These are phyloP conservation scores for Aulostomus chinensis DNA, from an alignment of 2,797 vertebrate genomes.

Conservation along the genomic window DNA sequence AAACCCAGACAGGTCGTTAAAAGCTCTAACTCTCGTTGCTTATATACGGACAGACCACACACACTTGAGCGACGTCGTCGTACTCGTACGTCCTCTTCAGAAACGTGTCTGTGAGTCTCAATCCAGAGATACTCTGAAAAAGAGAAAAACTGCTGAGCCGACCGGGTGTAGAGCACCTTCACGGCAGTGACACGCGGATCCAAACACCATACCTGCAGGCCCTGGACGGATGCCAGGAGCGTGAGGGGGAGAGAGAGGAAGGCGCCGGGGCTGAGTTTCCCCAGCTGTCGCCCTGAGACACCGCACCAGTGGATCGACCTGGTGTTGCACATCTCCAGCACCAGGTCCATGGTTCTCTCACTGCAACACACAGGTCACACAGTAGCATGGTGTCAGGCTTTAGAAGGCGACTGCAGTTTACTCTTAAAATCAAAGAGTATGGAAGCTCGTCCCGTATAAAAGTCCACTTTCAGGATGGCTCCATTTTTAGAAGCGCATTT, in stretches of 20 bases:
- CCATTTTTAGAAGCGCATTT: too few species aligned
- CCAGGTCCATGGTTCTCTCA: conserved; percentile 97
- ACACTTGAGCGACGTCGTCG: conserved; percentile 97
- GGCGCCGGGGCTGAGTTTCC: conserved; percentile 90
- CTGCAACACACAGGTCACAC: conserved; percentile 67
- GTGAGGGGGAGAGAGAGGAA: conserved; percentile 92
- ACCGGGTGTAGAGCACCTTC: not conserved
- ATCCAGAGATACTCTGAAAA: conserved; percentile 92
- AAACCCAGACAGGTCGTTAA: conserved; percentile 27
- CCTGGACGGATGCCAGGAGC: conserved; percentile 92
- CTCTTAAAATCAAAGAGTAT: too few species aligned
- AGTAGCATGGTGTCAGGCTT: too few species aligned
- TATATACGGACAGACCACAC: conserved; percentile 89
- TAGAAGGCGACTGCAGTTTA: too few species aligned
- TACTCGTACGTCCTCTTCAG: conserved; percentile 98
- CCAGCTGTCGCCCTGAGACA: conserved; percentile 93
- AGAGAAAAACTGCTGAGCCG: not conserved
- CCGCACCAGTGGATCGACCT: conserved; percentile 96
- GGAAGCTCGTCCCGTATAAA: too few species aligned
- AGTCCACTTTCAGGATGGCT: too few species aligned
- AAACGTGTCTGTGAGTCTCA: conserved; percentile 96
- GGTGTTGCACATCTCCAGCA: conserved; percentile 97
- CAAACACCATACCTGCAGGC: conserved; percentile 95
- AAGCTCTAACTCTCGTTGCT: conserved; percentile 81
- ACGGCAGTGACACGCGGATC: too few species aligned